A percentile compares a stretch with the other conserved stretches of the same genome.
Evolutionary conservation across 2,113 vertebrate genomes (phyloP).

Genomic region (Ascaphus truei): DNA sequence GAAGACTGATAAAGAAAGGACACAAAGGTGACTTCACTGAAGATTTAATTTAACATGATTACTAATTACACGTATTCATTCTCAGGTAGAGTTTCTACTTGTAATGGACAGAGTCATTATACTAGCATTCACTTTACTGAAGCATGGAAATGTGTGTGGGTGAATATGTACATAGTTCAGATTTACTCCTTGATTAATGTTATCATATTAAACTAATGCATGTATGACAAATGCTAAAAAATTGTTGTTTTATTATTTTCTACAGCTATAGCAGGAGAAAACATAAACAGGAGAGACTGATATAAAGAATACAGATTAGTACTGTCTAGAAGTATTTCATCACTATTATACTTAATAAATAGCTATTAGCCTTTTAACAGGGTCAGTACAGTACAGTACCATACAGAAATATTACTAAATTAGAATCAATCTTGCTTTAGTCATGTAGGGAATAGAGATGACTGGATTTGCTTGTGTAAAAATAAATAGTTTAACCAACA

Average conservation of each 20-base stretch:
- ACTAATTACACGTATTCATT: neutral
- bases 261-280: neutral
- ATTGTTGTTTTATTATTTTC: neutral
- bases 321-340: neutral
- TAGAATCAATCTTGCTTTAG: neutral
- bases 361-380: neutral
- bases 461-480: too few species aligned
- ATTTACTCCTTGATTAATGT: neutral
- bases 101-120: neutral
- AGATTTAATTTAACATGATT: neutral
- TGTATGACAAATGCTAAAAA: too few species aligned
- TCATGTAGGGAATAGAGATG: too few species aligned
- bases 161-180: fast-evolving
- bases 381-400: too few species aligned
- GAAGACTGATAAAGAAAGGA: neutral
- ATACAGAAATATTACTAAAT: neutral
- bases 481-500: too few species aligned
- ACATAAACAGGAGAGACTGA: neutral
- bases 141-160: fast-evolving
- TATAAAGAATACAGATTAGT: neutral
- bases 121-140: neutral
- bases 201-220: neutral
- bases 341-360: neutral
- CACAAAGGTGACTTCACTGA: neutral
- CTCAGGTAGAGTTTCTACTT: neutral